Base-by-base conservation (phyloP, 2,888 invertebrate genomes). In the Catocala fraxini region DNA sequence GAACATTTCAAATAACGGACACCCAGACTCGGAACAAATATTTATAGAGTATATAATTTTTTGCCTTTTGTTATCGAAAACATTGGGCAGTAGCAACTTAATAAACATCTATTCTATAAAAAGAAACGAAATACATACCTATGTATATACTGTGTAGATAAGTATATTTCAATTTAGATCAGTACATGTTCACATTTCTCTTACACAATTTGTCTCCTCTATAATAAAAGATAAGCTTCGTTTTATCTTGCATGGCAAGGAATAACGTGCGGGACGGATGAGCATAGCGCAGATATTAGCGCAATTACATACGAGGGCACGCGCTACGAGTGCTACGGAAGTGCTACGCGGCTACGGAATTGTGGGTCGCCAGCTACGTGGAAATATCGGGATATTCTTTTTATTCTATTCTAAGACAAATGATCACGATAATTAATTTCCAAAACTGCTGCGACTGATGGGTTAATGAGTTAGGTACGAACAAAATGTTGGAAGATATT, bases 261-360 rank as follows among this genome's bases (percentile, higher is more conserved):
- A 53, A 65, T 68, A 59, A 73, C 56, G 54, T 57, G 61, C 73
- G 35, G 52, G 25, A 49, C 51, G 58, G 61, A 65, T 65, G 68
- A 64, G 54, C 68, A 49, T 61, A 64, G 68, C 68, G 47, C 59
- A 60, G 65, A 75, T 67, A 71, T 65, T 68, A 67, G 59, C 54
- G 58, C 71, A 67, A 74, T 74, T 66, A 75, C 65, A 71, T 56
- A 63, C 57, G 41, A 56, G 61, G 59, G 65, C 65, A 68, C 63
- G 63, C 60, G 56, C 61, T 42, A 56, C 49, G 42, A 41, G 51
- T 25, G 51, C 42, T 52, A 53, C 51, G 59, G 43, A 54, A 46
- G 47, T 54, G 51, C 62, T 66, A 64, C 57, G 52, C 45, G 61
- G 59, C 66, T 64, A 68, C 68, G 56, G 12, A 6, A 35, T 9